Evolutionary conservation across 2,797 vertebrate species (phyloP).

Genomic region (Argentina silus): DNA sequence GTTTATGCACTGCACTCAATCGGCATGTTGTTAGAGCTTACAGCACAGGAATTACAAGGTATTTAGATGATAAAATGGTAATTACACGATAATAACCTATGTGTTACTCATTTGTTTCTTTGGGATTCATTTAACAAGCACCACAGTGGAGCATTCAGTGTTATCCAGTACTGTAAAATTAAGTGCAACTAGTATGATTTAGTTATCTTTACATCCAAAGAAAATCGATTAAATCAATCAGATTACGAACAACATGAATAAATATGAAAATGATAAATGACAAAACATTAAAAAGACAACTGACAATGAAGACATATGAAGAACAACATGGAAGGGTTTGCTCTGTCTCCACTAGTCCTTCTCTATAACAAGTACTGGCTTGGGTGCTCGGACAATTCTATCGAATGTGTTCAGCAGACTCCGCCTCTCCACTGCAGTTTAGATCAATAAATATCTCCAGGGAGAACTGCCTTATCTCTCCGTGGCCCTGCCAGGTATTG

Average conservation of each 20-base stretch:
- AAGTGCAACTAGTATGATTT: no score
- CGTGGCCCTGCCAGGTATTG: not conserved
- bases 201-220: not conserved
- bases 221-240: not conserved
- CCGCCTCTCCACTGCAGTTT: conserved; percentile 7
- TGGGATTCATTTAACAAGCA: no score
- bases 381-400: conserved; percentile 13
- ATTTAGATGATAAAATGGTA: no score
- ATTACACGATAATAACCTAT: no score
- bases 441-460: conserved; percentile 15
- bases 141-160: no score
- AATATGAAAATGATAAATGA: not conserved
- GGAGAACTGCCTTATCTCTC: conserved; percentile 8
- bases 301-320: not conserved
- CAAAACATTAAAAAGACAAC: not conserved
- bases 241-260: not conserved
- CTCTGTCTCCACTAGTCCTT: not conserved
- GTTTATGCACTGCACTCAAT: not conserved
- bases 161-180: no score
- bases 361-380: not conserved
- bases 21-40: not conserved
- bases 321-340: not conserved
- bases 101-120: no score
- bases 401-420: conserved; percentile 4
- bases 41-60: no score